Base-by-base conservation (phyloP, 2,888 invertebrate species). In the Timema cristinae region DNA sequence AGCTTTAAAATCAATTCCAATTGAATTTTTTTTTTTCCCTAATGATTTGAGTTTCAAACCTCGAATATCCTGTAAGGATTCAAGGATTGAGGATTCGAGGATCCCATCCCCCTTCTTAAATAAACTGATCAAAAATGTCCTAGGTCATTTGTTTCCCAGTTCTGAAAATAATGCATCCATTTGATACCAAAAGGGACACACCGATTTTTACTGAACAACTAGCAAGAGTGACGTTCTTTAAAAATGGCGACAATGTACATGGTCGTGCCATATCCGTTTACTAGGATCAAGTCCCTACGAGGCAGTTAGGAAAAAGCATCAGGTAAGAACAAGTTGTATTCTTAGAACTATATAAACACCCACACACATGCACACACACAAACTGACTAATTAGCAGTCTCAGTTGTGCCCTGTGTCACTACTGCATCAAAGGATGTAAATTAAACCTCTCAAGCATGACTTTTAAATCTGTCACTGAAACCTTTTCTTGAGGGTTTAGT, bases 111-210 rank as follows among this genome's bases (percentile, higher is more conserved):
- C 4, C 4, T 32, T 4, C 4, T 32, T 32, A 32, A 32, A 32
- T 32, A 54, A 54, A 54, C n/a, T 54, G 8, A 70, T 54, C 48
- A 47, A 54, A 54, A 32, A 32, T 32, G 32, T 32, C 11, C 11
- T 50, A 49, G 47, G 50, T 47, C 48, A 47, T 63, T 63, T 49
- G 49, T 67, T 63, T 51, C 49, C 50, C 75, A 75, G 76, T 75
- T 7, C 52, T 76, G 51, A 76, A 75, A 68, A 75, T 75, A 11
- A 72, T 76, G 67, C 50, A 70, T n/a, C 73, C 73, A 73, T 68
- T 56, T 75, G 13, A 72, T 75, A 6, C 66, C 66, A 61, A 52
- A 71, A 75, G 54, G 76, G 74, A 0, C 74, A 74, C 56, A n/a
- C 9, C 61, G 6, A 71, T 67, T 63, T 74, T 76, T 67, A 69